Evolutionary conservation across 2,797 vertebrate species (phyloP), one percentile per base, ranked within the genome.

Genomic region (Diglossa cyanea): DNA sequence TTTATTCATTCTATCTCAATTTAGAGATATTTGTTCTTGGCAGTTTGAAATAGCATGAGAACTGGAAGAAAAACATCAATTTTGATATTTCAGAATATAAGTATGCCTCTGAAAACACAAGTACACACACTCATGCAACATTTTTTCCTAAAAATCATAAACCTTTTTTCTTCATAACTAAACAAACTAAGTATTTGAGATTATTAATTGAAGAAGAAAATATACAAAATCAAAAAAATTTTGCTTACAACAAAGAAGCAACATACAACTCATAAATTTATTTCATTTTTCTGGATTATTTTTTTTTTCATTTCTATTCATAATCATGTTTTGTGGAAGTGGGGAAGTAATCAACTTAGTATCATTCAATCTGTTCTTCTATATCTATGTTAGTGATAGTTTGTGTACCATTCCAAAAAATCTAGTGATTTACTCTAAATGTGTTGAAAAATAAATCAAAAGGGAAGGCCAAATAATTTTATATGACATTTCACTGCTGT

Each of bases 121-220:
- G 17, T 2, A 1, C 5, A 57, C 1, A 35, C 11, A 53, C 1
- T 23, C 1, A n/a, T 4, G 13, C 7, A 10, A 17, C 3, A 21
- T 47, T 68, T 86, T 57, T 83, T 40, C 42, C 24, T 17, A 61
- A 62, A 85, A 73, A 17, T 47, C 8, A 6, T 40, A 4, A 26
- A 35, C 15, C 5, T 2, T 14, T 88, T 65, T 66, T 51, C 35
- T 78, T 50, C 48, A 3, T 73, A 33, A 30, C 9, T 58, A 31
- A 73, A 57, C 1, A 51, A 75, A 28, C 2, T n/a, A 51, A 13
- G 4, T 54, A 44, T 48, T 40, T 79, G 23, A 85, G 10, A 66
- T 66, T 37, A 71, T 37, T 15, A 55, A 48, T 2, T 66, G 31
- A 68, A 76, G 12, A 75, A 47, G 17, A 90, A 77, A 75, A 39